phyloP scores from a whole-genome alignment of 2,888 invertebrate species.

The Eilema depressum region DNA sequence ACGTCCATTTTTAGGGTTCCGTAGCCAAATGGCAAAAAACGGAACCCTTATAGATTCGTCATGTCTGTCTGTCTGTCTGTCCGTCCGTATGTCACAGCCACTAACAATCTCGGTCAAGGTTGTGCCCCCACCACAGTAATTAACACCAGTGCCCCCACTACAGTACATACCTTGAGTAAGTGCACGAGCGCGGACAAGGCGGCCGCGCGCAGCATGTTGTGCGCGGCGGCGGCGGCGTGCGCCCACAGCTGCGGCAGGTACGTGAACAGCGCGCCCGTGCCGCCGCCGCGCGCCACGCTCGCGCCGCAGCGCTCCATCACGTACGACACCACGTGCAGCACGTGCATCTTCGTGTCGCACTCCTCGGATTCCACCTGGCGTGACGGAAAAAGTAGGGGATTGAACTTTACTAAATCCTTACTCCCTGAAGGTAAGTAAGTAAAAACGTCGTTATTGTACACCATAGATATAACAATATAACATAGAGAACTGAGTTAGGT shows the following conservation, averaged over 20 bases:
- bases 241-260: conserved; percentile 96
- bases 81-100: no score
- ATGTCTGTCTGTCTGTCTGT: no score
- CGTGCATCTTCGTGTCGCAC: conserved; percentile 98
- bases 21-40: no score
- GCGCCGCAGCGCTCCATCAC: conserved; percentile 95
- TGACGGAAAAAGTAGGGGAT: not conserved
- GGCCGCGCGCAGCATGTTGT: conserved; percentile 96
- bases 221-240: conserved; percentile 94
- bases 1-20: no score
- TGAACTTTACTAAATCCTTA: no score
- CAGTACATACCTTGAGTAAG: conserved; percentile 92
- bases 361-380: conserved; percentile 93
- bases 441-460: no score
- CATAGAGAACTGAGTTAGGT: no score
- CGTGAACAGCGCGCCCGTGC: conserved; percentile 88
- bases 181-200: conserved; percentile 95
- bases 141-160: not conserved
- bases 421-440: no score
- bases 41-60: no score
- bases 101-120: no score
- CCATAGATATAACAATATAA: no score
- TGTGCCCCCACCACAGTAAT: conserved; percentile 50
- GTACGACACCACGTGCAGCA: conserved; percentile 95
- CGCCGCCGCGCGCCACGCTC: conserved; percentile 91